Evolutionary conservation across 2,888 invertebrate genomes (phyloP).

Genomic region (Nycteola revayana): DNA sequence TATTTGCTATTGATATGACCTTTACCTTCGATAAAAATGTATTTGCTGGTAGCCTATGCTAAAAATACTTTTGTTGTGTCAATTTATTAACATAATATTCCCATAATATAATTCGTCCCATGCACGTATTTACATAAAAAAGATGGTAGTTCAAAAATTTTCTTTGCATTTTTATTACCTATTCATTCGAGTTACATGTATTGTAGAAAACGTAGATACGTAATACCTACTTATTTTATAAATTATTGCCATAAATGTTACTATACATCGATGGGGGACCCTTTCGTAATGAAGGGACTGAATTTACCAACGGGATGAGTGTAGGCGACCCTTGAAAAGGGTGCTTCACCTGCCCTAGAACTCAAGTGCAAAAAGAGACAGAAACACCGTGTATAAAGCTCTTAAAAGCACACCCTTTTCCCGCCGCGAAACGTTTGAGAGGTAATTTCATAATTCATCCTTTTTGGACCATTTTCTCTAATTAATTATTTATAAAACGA

Average conservation of each 20-base stretch:
- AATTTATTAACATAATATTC: too few species aligned
- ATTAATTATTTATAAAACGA: slow-evolving; percentile 70
- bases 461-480: slow-evolving; percentile 72
- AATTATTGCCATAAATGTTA: neutral
- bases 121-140: too few species aligned
- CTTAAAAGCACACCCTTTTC: slow-evolving; percentile 65
- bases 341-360: slow-evolving; percentile 36
- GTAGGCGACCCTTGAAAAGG: slow-evolving; percentile 55
- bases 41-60: too few species aligned
- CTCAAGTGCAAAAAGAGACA: slow-evolving; percentile 31
- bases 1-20: too few species aligned
- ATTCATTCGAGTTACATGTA: neutral
- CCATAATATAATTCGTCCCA: too few species aligned
- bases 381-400: slow-evolving; percentile 48
- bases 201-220: neutral
- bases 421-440: slow-evolving; percentile 68
- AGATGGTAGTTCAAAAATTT: too few species aligned
- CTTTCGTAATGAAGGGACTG: slow-evolving; percentile 27
- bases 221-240: neutral
- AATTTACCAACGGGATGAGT: slow-evolving; percentile 27
- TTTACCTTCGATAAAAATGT: too few species aligned
- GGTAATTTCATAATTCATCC: slow-evolving; percentile 77
- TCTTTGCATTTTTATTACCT: too few species aligned
- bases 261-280: slow-evolving; percentile 16
- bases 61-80: too few species aligned